phyloP scores from a whole-genome alignment of 35 echinoderm and acorn worm genomes.

The Diadema setosum region DNA sequence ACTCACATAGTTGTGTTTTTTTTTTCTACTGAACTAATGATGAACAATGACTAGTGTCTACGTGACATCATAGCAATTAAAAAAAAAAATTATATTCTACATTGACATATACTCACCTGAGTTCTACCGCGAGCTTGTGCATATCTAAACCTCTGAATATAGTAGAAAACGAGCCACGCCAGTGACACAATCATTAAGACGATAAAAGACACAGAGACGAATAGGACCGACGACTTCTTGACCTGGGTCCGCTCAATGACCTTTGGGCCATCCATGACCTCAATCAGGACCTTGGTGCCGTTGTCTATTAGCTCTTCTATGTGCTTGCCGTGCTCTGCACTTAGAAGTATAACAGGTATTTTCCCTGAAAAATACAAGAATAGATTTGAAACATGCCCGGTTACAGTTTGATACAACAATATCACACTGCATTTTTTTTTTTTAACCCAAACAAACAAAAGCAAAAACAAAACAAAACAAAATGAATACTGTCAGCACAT shows the following conservation, averaged over 20 bases:
- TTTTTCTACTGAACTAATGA: too few species aligned
- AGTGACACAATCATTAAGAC: constrained; percentile 96
- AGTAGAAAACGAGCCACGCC: constrained; percentile 98
- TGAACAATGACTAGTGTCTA: too few species aligned
- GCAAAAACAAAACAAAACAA: too few species aligned
- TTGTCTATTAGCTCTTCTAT: constrained; percentile 66
- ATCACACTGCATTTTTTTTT: too few species aligned
- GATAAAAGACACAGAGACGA: constrained; percentile 94
- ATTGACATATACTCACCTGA: constrained; percentile 68
- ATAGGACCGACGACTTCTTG: constrained; percentile 92
- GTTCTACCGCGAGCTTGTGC: constrained; percentile 94
- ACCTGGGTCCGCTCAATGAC: constrained; percentile 67
- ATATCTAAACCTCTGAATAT: constrained; percentile 92
- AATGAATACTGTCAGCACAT: too few species aligned
- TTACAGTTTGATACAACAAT: too few species aligned
- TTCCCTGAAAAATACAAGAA: constrained; percentile 44
- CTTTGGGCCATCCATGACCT: constrained; percentile 38
- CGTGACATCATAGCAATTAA: too few species aligned
- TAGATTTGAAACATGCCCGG: too few species aligned
- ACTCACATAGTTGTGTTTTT: too few species aligned
- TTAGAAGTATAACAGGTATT: constrained; percentile 61
- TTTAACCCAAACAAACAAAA: too few species aligned
- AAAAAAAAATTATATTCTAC: too few species aligned
- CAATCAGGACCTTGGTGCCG: constrained; percentile 47
- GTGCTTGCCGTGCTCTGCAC: constrained; percentile 38